Conservation (phyloP, 2,113 vertebrate genomes). For the Girardinichthys multiradiatus region DNA sequence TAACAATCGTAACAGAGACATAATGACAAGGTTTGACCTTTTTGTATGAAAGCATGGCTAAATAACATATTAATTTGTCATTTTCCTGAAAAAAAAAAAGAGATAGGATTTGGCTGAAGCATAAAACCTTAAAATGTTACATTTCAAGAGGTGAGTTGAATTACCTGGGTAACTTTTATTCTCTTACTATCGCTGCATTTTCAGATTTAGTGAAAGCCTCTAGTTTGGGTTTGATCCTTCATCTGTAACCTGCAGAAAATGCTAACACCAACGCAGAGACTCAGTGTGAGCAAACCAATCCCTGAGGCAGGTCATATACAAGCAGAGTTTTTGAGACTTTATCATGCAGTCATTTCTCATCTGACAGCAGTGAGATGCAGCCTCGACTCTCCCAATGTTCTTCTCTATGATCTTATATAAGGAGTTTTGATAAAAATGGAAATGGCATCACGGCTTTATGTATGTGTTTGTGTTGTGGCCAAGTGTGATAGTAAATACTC, state of each 20-base stretch:
- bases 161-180: not conserved
- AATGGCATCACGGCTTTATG: not conserved
- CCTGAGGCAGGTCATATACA: not conserved
- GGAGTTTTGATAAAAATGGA: slow-evolving; percentile 11
- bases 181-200: not conserved
- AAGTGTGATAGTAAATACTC: slow-evolving; percentile 26
- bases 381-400: slow-evolving; percentile 16
- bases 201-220: not conserved
- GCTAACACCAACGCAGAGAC: slow-evolving; percentile 4
- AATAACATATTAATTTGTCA: not conserved
- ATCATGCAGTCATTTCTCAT: slow-evolving; percentile 17
- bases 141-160: not conserved
- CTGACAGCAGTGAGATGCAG: not conserved
- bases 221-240: slow-evolving; percentile 9
- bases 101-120: not conserved
- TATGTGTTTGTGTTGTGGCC: not conserved
- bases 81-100: not conserved
- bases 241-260: slow-evolving; percentile 17
- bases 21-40: not conserved
- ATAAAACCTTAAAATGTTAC: not conserved
- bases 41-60: not conserved
- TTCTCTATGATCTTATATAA: slow-evolving; percentile 18
- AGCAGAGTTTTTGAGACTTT: slow-evolving; percentile 6
- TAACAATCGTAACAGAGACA: not conserved
- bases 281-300: not conserved